Evolutionary conservation across 1,140 invertebrate genomes (phyloP).

Genomic region (Pteromalus puparum): DNA sequence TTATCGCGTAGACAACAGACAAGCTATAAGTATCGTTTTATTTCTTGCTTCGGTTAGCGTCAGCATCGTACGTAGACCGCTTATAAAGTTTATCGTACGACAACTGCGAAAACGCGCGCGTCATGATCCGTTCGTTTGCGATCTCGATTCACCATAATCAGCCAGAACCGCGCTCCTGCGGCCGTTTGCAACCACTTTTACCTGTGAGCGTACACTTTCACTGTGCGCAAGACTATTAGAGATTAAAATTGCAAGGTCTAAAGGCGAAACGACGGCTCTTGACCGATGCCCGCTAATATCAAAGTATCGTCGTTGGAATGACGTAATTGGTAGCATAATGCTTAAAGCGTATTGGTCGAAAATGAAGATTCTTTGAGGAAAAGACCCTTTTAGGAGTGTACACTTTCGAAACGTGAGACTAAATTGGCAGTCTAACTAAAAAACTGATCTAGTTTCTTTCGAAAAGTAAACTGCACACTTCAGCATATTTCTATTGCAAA

Average conservation of each 20-base stretch:
- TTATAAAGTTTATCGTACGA: background rate
- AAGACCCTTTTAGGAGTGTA: too few relatives aligned
- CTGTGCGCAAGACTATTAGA: conserved; percentile 61
- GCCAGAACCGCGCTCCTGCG: conserved; percentile 56
- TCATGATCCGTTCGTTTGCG: conserved; percentile 39
- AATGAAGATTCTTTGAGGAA: too few relatives aligned
- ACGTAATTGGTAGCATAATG: background rate
- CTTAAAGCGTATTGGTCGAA: too few relatives aligned
- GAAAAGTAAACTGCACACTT: too few relatives aligned
- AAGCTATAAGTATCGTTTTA: background rate
- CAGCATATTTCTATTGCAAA: too few relatives aligned
- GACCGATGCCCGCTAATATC: background rate
- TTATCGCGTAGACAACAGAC: background rate
- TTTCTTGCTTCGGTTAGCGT: background rate
- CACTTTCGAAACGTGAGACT: too few relatives aligned
- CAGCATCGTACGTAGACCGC: background rate
- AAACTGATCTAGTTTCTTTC: too few relatives aligned
- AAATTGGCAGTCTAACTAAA: too few relatives aligned
- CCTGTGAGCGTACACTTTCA: conserved; percentile 67
- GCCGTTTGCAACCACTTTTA: conserved; percentile 67
- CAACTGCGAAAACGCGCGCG: background rate
- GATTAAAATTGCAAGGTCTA: conserved; percentile 56
- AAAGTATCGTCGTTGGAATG: background rate
- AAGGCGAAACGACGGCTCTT: background rate
- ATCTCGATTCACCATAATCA: conserved; percentile 69